phyloP scores from a whole-genome alignment of 2,888 invertebrate species.

The Balanococcus diminutus region DNA sequence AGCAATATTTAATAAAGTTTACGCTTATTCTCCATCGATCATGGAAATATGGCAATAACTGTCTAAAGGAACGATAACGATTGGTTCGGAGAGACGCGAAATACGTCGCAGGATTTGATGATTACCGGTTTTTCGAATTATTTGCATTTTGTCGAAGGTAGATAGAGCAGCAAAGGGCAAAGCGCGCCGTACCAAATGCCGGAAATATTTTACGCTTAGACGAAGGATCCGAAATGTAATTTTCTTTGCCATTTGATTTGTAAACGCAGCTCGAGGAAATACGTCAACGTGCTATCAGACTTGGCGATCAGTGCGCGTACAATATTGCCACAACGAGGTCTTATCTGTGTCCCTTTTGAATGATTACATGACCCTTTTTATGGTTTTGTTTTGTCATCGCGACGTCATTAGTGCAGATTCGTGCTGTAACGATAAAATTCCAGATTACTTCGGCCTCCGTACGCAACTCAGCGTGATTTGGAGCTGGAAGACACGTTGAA shows the following conservation, averaged over 20 bases:
- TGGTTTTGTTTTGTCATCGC: conserved; percentile 28
- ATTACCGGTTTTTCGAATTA: neutral
- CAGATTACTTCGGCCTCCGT: neutral
- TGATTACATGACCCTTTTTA: conserved; percentile 32
- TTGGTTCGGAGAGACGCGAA: neutral
- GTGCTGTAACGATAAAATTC: neutral
- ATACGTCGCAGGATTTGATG: neutral
- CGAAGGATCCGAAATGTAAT: conserved; percentile 13
- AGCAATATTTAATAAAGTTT: conserved; percentile 9
- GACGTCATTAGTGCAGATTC: conserved; percentile 12
- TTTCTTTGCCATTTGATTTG: conserved; percentile 31
- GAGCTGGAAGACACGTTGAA: neutral
- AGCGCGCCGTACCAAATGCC: neutral
- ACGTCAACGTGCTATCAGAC: conserved; percentile 16
- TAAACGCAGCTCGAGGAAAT: conserved; percentile 29
- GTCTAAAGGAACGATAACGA: neutral
- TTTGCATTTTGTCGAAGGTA: neutral
- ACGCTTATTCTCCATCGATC: conserved; percentile 21
- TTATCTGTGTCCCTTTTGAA: conserved; percentile 26
- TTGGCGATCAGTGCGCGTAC: neutral
- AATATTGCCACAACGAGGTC: neutral
- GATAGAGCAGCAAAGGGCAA: neutral
- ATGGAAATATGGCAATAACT: neutral
- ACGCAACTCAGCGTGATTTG: neutral
- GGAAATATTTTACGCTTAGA: conserved; percentile 13